Conservation (phyloP, 1,140 invertebrate genomes). For the Eriosoma lanigerum region DNA sequence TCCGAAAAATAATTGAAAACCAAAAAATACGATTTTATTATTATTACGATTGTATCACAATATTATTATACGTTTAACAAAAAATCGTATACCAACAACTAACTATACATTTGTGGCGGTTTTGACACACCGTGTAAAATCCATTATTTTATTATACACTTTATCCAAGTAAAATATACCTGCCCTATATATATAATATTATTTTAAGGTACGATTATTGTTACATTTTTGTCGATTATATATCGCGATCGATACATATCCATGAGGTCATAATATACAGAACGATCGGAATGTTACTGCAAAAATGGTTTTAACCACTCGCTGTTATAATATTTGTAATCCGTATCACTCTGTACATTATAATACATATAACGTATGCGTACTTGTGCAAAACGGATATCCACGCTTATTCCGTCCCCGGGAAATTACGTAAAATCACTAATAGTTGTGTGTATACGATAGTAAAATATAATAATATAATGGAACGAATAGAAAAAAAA, state of each 20-base stretch:
- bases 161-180: too few relatives aligned
- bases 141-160: conserved; percentile 30
- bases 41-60: too few relatives aligned
- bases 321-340: background rate
- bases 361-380: too few relatives aligned
- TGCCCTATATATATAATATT: background rate
- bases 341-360: background rate
- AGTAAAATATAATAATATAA: too few relatives aligned
- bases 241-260: too few relatives aligned
- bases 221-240: background rate
- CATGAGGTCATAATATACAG: too few relatives aligned
- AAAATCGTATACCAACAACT: too few relatives aligned
- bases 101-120: background rate
- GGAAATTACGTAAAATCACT: background rate
- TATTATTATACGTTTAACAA: too few relatives aligned
- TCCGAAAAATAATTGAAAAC: background rate
- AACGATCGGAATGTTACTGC: too few relatives aligned
- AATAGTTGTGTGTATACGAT: too few relatives aligned
- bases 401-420: conserved; percentile 2
- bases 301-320: background rate
- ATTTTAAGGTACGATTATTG: background rate
- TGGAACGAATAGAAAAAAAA: too few relatives aligned
- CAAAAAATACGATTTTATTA: too few relatives aligned
- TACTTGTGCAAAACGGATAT: background rate
- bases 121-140: conserved; percentile 39